Percentiles rank a stretch among this genome's conserved stretches.
These are phyloP conservation scores for Leucoraja erinaceus DNA, from an alignment of 2,113 vertebrate genomes.

Conservation along the genomic window DNA sequence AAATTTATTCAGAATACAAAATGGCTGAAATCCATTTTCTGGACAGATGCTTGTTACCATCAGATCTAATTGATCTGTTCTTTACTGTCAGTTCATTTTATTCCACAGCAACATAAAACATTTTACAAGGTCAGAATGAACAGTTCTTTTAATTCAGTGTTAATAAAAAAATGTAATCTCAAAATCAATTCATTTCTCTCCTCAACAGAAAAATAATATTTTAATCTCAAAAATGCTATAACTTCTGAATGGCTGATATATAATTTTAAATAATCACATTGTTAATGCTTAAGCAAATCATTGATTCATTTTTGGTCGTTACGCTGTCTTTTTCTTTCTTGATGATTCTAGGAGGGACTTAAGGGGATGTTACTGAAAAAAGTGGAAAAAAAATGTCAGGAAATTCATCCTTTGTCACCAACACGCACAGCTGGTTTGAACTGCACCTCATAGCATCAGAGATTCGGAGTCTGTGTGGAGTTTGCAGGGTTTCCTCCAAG, in stretches of 20 bases:
- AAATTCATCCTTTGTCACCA: no score
- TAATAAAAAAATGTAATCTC: background rate
- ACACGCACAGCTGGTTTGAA: no score
- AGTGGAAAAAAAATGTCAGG: no score
- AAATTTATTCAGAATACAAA: no score
- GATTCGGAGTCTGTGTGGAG: no score
- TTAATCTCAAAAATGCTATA: background rate
- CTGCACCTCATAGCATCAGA: no score
- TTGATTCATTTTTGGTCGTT: background rate
- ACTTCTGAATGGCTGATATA: background rate
- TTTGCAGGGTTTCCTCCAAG: no score
- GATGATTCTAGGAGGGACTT: background rate
- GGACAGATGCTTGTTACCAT: background rate
- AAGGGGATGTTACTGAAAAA: background rate
- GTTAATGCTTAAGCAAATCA: background rate
- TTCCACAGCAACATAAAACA: background rate
- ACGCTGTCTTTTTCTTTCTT: background rate
- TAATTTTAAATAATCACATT: background rate
- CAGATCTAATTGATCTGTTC: background rate
- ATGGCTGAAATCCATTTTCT: no score
- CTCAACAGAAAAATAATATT: background rate
- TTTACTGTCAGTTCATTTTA: background rate
- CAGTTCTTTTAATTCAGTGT: background rate
- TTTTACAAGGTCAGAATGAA: slow-evolving; percentile 9
- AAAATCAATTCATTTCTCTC: background rate